phyloP scores from a whole-genome alignment of 2,888 invertebrate genomes.

The Pollenia angustigena region DNA sequence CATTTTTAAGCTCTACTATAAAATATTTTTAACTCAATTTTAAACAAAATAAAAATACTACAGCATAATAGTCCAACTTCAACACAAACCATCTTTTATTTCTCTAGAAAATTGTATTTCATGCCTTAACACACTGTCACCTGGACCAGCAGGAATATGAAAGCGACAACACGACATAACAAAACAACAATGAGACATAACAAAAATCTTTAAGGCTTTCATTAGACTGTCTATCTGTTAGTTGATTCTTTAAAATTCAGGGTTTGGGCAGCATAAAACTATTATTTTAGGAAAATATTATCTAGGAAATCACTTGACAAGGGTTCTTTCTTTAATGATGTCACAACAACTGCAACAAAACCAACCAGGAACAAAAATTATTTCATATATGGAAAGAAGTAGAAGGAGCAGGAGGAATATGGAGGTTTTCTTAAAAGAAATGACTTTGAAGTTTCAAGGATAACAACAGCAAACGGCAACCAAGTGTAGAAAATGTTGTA shows the following conservation, averaged over 20 bases:
- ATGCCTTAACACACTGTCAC: slow-evolving; percentile 72
- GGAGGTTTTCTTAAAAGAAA: slow-evolving; percentile 70
- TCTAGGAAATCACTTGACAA: slow-evolving; percentile 79
- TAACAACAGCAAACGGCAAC: slow-evolving; percentile 52
- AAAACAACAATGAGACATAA: slow-evolving; percentile 57
- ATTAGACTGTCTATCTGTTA: slow-evolving; percentile 67
- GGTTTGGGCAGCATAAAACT: slow-evolving; percentile 66
- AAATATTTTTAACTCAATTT: slow-evolving; percentile 34
- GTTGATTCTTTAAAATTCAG: not conserved
- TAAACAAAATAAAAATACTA: slow-evolving; percentile 29
- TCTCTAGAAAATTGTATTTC: slow-evolving; percentile 57
- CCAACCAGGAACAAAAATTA: slow-evolving; percentile 52
- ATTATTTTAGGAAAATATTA: slow-evolving; percentile 74
- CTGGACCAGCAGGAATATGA: slow-evolving; percentile 57
- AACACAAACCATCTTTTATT: slow-evolving; percentile 46
- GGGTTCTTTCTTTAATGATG: slow-evolving; percentile 82
- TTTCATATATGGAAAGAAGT: slow-evolving; percentile 24
- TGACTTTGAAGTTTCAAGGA: slow-evolving; percentile 78
- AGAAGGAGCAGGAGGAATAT: slow-evolving; percentile 15
- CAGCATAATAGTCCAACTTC: not conserved
- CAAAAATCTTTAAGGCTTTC: slow-evolving; percentile 71
- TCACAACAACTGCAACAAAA: slow-evolving; percentile 68
- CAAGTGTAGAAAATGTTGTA: slow-evolving; percentile 49
- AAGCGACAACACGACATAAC: slow-evolving; percentile 17
- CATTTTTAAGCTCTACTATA: slow-evolving; percentile 7